Conservation (phyloP, 2,797 vertebrate genomes). For the Sparidentex hasta region DNA sequence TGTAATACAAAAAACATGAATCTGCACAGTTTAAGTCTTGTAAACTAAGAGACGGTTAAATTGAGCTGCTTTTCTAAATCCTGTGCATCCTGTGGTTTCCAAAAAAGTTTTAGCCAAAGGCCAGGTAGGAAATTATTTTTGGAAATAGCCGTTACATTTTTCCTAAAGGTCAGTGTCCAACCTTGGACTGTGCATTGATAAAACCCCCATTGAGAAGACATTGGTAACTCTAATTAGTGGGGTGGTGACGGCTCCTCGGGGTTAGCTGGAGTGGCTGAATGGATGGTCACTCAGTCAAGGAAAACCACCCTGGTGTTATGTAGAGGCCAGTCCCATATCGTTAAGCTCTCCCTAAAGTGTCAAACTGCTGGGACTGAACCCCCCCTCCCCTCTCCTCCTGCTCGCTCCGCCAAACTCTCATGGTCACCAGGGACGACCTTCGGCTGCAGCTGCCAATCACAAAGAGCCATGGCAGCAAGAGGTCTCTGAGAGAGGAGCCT, state of each 20-base stretch:
- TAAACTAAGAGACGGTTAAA: neutral
- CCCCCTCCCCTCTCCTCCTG: slow-evolving; percentile 38
- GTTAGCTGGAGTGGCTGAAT: slow-evolving; percentile 64
- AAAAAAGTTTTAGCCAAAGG: slow-evolving; percentile 23
- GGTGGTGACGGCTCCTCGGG: slow-evolving; percentile 72
- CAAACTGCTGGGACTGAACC: slow-evolving; percentile 80
- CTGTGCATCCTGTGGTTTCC: neutral
- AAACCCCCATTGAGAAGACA: slow-evolving; percentile 66
- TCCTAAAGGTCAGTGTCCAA: slow-evolving; percentile 66
- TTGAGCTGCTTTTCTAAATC: neutral
- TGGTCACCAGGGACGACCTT: slow-evolving; percentile 87
- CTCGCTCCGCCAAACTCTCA: slow-evolving; percentile 81
- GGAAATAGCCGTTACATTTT: slow-evolving; percentile 26
- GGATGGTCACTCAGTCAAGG: slow-evolving; percentile 72
- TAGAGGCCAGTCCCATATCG: slow-evolving; percentile 88
- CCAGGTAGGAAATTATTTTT: slow-evolving; percentile 10
- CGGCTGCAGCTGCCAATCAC: slow-evolving; percentile 89
- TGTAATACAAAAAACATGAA: neutral
- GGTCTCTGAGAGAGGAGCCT: slow-evolving; percentile 90
- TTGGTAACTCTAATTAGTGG: slow-evolving; percentile 77
- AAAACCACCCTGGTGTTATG: slow-evolving; percentile 70
- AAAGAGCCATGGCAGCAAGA: slow-evolving; percentile 92
- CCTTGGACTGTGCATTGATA: slow-evolving; percentile 48
- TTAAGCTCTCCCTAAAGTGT: slow-evolving; percentile 95
- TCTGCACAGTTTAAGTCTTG: neutral